Base-by-base conservation (phyloP, 1,140 invertebrate species). In the Nomia melanderi region DNA sequence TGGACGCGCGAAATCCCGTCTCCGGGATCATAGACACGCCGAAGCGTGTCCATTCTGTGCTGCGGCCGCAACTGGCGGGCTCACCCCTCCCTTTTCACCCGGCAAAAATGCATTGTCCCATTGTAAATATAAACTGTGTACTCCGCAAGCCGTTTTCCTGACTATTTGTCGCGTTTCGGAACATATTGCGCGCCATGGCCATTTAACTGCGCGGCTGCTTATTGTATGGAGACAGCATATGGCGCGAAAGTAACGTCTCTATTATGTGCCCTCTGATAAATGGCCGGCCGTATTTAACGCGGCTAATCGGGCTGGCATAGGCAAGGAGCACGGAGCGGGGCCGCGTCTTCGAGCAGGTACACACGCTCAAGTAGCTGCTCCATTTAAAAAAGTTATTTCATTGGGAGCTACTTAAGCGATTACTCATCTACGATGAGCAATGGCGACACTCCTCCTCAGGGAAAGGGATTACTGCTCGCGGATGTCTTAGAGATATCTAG, bases 261-360 rank as follows among this genome's bases (percentile, higher is more conserved):
- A 89, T 89, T 90, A 88, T 86, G n/a, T n/a, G 44, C 31, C 64
- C 71, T n/a, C 80, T 87, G 84, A 90, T 88, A 89, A 90, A 90
- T 89, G 81, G 69, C 77, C 36, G 83, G 76, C 79, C 82, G 74
- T 82, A 85, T 83, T 88, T 83, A 82, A 84, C 75, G 69, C 60
- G 74, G 77, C 86, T 90, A 89, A 89, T 88, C 82, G 86, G 63
- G 75, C 41, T 53, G 4, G 25, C 74, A 72, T 64, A 54, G 33
- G 67, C 67, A 44, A 78, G 66, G n/a, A 62, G 44, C n/a, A 41
- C 59, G 53, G 27, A n/a, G 47, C 47, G 5, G 8, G 20, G n/a
- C 47, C 47, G 47, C 20, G 47, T 2, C 50, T 20, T 8, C 50
- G 36, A n/a, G n/a, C n/a, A 12, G 41, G 56, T 53, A 54, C 25